These are phyloP conservation scores for Myotis yumanensis DNA, from an alignment of 2,113 vertebrate genomes.

Conservation along the genomic window DNA sequence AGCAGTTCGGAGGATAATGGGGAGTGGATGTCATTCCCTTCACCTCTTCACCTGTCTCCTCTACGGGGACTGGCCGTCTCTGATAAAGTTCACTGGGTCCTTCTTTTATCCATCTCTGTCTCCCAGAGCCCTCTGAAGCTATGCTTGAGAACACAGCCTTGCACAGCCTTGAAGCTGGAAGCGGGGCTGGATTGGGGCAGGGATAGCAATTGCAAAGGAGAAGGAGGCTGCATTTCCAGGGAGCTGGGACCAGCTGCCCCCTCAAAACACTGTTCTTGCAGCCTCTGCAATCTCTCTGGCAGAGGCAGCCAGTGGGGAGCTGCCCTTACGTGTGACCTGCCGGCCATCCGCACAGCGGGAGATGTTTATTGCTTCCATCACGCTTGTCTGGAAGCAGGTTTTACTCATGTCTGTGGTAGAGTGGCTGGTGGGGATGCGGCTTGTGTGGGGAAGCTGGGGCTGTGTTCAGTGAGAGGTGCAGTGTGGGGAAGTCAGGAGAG, in stretches of 20 bases:
- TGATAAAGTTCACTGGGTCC: neutral
- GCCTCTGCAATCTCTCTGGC: neutral
- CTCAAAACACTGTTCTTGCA: neutral
- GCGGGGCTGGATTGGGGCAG: neutral
- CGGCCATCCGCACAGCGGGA: slow-evolving; percentile 20
- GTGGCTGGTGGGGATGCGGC: neutral
- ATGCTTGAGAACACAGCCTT: too few relatives aligned
- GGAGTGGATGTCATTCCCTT: too few relatives aligned
- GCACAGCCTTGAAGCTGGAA: neutral
- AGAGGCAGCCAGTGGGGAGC: neutral
- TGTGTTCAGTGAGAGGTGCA: neutral
- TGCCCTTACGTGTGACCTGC: slow-evolving; percentile 65
- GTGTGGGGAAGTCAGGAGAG: fast-evolving
- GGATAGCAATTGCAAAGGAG: neutral
- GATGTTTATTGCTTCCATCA: slow-evolving; percentile 62
- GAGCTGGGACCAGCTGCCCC: neutral
- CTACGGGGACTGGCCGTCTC: neutral
- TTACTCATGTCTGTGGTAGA: neutral
- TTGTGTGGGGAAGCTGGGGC: neutral
- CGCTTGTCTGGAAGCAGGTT: slow-evolving; percentile 6
- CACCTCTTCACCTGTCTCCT: neutral
- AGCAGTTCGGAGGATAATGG: neutral
- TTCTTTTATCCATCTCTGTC: neutral
- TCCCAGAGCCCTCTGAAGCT: too few relatives aligned
- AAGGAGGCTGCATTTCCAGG: neutral